Percentiles rank a stretch among this genome's conserved stretches.
phyloP scores from a whole-genome alignment of 2,113 vertebrate species.

The Psittacara wagleri region DNA sequence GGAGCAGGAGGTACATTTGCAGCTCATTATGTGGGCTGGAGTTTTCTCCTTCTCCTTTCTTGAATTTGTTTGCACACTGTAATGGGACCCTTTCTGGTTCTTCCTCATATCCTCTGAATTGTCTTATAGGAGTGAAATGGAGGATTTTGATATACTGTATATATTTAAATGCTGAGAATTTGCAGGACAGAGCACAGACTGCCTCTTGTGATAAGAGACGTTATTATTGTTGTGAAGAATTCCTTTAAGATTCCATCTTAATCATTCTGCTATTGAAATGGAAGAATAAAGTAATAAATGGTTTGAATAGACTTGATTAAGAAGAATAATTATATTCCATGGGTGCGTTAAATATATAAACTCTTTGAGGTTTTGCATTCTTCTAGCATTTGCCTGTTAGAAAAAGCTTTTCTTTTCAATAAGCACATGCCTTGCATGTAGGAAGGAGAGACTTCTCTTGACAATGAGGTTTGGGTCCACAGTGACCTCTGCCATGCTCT shows the following conservation, averaged over 20 bases:
- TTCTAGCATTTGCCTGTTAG: conserved; percentile 14
- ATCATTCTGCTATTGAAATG: conserved; percentile 72
- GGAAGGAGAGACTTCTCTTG: background rate
- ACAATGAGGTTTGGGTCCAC: background rate
- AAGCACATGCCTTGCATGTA: background rate
- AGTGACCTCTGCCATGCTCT: background rate
- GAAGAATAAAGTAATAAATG: conserved; percentile 76
- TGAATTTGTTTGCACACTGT: conserved; percentile 39
- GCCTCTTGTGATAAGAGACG: conserved; percentile 65
- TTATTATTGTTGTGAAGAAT: conserved; percentile 73
- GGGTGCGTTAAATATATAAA: conserved; percentile 68
- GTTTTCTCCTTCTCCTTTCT: background rate
- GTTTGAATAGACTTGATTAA: conserved; percentile 76
- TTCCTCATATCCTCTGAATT: conserved; percentile 27
- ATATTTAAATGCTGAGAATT: conserved; percentile 60
- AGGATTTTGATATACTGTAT: conserved; percentile 54
- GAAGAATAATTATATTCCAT: conserved; percentile 73
- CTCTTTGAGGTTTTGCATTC: conserved; percentile 53
- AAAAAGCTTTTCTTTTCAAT: background rate
- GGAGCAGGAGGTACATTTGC: conserved; percentile 6
- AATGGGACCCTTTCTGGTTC: conserved; percentile 41
- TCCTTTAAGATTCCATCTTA: conserved; percentile 76
- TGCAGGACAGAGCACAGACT: conserved; percentile 67
- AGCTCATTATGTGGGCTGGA: conserved; percentile 9
- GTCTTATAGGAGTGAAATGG: conserved; percentile 57